These are phyloP conservation scores for Mycalesis mineus DNA, from an alignment of 2,888 invertebrate genomes.

Conservation along the genomic window DNA sequence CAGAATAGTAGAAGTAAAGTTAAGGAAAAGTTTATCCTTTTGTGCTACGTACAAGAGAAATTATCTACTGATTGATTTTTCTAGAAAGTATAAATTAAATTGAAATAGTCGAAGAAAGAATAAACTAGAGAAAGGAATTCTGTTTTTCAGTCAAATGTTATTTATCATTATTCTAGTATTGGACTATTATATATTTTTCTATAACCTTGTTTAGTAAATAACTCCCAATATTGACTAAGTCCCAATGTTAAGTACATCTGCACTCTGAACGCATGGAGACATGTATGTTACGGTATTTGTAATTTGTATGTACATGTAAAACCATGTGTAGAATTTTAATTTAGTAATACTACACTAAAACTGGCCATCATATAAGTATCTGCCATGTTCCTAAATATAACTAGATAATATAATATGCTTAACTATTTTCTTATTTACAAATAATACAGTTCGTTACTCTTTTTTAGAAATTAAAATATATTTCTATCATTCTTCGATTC, in stretches of 20 bases:
- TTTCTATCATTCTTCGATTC: conserved; percentile 78
- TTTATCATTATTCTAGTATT: conserved; percentile 8
- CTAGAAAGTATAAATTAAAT: background rate
- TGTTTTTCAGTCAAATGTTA: background rate
- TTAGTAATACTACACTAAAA: conserved; percentile 83
- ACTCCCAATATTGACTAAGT: background rate
- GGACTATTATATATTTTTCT: conserved; percentile 6
- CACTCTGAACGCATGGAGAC: conserved; percentile 52
- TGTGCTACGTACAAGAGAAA: background rate
- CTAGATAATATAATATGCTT: conserved; percentile 80
- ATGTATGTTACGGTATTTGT: conserved; percentile 55
- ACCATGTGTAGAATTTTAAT: conserved; percentile 77
- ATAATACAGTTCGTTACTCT: conserved; percentile 79
- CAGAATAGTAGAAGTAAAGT: conserved; percentile 32
- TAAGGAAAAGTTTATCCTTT: background rate
- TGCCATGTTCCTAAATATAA: conserved; percentile 80
- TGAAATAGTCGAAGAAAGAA: background rate
- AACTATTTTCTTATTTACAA: conserved; percentile 80
- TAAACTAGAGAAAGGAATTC: background rate
- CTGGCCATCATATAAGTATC: conserved; percentile 85
- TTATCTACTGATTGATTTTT: background rate
- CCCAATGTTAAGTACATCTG: conserved; percentile 33
- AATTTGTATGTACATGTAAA: conserved; percentile 71
- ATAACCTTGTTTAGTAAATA: conserved; percentile 3
- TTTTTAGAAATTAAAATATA: conserved; percentile 78